Percentiles rank a stretch among this genome's conserved stretches.
These are phyloP conservation scores for Pygoscelis antarcticus DNA, from an alignment of 2,113 vertebrate species.

Conservation along the genomic window DNA sequence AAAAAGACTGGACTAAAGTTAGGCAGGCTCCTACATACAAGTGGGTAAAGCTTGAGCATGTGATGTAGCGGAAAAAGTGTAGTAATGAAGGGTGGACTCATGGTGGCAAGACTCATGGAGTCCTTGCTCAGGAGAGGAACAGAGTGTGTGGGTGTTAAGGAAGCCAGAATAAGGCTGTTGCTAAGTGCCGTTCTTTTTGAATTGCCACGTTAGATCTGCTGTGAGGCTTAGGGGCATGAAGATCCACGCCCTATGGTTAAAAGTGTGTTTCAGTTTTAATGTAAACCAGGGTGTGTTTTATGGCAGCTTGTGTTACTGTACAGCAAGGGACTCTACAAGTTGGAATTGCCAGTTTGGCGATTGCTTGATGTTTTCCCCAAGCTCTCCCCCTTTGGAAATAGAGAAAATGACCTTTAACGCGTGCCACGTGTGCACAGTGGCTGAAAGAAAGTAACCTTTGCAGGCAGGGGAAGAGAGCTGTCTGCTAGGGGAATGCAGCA, in stretches of 20 bases:
- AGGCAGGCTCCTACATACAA: not conserved
- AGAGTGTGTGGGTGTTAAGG: not conserved
- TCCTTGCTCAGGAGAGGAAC: not conserved
- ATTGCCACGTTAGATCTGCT: not conserved
- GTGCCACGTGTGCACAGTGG: not conserved
- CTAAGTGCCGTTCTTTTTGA: not conserved
- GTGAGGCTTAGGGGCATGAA: not conserved
- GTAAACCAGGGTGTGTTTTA: not conserved
- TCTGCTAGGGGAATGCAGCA: accelerated
- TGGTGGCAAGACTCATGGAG: not conserved
- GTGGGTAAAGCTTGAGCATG: not conserved
- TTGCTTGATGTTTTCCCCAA: not conserved
- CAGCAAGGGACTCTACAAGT: not conserved
- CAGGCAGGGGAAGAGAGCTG: not conserved
- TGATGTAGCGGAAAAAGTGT: not conserved
- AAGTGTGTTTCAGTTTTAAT: not conserved
- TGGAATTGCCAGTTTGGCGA: not conserved
- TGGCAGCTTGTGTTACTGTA: not conserved
- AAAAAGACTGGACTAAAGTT: not conserved
- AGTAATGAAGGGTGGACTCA: not conserved
- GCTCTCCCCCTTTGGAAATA: not conserved
- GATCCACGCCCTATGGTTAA: not conserved
- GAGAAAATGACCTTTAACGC: not conserved
- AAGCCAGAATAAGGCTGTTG: not conserved
- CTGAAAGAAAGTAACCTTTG: not conserved